Percentiles rank a stretch among this genome's conserved stretches.
These are phyloP conservation scores for Helostoma temminkii DNA, from an alignment of 2,797 vertebrate genomes.

Conservation along the genomic window DNA sequence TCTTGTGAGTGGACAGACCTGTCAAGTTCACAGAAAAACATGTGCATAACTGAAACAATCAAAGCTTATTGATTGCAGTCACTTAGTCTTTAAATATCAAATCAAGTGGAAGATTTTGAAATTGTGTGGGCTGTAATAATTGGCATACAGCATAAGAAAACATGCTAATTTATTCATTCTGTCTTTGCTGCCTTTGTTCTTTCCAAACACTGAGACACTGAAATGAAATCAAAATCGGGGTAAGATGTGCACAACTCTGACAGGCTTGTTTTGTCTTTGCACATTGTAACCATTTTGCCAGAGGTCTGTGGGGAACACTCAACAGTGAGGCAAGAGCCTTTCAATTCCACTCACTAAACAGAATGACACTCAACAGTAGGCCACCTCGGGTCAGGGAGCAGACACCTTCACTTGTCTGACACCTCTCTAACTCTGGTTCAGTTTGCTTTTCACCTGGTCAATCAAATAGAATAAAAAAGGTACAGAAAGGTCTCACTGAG, in stretches of 20 bases:
- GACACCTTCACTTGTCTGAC: slow-evolving; percentile 75
- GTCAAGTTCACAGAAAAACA: slow-evolving; percentile 23
- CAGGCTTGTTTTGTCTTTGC: slow-evolving; percentile 61
- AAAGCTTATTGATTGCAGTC: slow-evolving; percentile 32
- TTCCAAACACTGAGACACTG: slow-evolving; percentile 18
- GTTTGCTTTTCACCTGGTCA: slow-evolving; percentile 26
- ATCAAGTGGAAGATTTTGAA: slow-evolving; percentile 22
- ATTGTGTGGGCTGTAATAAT: slow-evolving; percentile 6
- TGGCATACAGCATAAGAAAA: background rate
- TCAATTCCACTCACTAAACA: slow-evolving; percentile 48
- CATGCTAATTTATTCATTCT: slow-evolving; percentile 52
- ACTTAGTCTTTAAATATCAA: slow-evolving; percentile 35
- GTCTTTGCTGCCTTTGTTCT: slow-evolving; percentile 61
- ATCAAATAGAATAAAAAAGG: slow-evolving; percentile 50
- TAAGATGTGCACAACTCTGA: slow-evolving; percentile 42
- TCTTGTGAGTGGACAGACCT: slow-evolving; percentile 38
- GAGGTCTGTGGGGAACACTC: slow-evolving; percentile 47
- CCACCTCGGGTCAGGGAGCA: slow-evolving; percentile 75
- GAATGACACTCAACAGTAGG: slow-evolving; percentile 64
- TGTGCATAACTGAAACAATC: slow-evolving; percentile 11
- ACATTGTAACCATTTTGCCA: slow-evolving; percentile 43
- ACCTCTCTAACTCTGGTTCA: slow-evolving; percentile 36
- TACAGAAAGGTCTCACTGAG: slow-evolving; percentile 22
- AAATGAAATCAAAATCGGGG: slow-evolving; percentile 53
- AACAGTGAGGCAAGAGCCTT: slow-evolving; percentile 25